Percentiles rank a stretch among this genome's conserved stretches.
phyloP scores from a whole-genome alignment of 2,888 invertebrate genomes.

The Torymus auratus region DNA sequence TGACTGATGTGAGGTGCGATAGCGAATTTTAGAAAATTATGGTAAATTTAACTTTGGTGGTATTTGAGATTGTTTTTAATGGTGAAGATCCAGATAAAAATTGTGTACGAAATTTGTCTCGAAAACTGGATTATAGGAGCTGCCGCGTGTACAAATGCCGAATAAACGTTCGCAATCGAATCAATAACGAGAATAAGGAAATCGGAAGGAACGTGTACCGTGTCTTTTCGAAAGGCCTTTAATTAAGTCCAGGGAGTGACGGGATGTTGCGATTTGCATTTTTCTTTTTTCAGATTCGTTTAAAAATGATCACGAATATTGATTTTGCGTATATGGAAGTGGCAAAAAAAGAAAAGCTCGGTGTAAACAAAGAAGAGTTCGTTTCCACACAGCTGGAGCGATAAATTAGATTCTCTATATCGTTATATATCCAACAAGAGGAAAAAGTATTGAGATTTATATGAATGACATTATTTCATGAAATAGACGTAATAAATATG shows the following conservation, averaged over 20 bases:
- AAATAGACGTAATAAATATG: constrained; percentile 27
- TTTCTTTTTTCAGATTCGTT: background rate
- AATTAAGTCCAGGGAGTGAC: constrained; percentile 30
- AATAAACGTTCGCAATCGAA: no score
- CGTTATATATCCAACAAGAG: constrained; percentile 13
- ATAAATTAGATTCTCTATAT: constrained; percentile 1
- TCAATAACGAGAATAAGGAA: background rate
- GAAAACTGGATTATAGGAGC: no score
- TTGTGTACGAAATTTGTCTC: no score
- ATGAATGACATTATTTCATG: constrained; percentile 8
- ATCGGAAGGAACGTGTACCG: background rate
- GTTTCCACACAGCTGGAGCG: background rate
- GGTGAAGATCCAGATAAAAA: no score
- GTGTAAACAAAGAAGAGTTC: constrained; percentile 17
- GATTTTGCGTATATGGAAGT: constrained; percentile 2
- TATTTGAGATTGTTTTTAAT: no score
- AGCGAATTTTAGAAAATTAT: no score
- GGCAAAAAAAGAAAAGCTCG: background rate
- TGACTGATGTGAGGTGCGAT: no score
- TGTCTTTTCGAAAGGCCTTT: background rate
- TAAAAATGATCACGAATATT: constrained; percentile 8
- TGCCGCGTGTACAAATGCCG: no score
- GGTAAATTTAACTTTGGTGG: no score
- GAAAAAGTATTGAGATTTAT: background rate
- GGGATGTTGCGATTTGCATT: background rate